These are phyloP conservation scores for Holothuria leucospilota DNA, from an alignment of 53 echinoderm and acorn worm species.

Conservation along the genomic window DNA sequence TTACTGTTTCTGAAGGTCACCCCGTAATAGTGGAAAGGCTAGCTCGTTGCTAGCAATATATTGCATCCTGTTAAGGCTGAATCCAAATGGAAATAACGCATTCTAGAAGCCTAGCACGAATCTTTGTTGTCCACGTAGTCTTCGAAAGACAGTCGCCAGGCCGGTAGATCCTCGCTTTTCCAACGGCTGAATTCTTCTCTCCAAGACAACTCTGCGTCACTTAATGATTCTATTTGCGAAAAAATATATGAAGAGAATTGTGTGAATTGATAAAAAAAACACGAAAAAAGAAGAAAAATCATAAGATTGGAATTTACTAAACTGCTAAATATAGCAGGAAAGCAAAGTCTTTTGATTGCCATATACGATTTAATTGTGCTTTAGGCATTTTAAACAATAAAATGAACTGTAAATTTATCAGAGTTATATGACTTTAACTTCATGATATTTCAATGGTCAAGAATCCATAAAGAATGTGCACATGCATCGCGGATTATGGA, in stretches of 20 bases:
- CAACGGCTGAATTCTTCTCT: slow-evolving; percentile 54
- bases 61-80: no score
- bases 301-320: neutral
- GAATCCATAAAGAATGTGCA: no score
- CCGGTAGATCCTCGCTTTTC: slow-evolving; percentile 50
- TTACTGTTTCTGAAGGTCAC: no score
- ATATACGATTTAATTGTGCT: no score
- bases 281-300: neutral
- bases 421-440: no score
- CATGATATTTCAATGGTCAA: no score
- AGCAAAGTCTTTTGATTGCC: neutral
- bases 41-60: no score
- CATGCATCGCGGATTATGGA: no score
- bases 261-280: neutral
- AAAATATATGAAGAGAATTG: neutral
- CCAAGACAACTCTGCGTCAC: slow-evolving; percentile 53
- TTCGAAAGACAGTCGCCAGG: slow-evolving; percentile 47
- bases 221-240: slow-evolving; percentile 40
- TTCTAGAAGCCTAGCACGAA: neutral
- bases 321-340: neutral
- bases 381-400: no score
- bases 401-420: no score
- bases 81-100: no score
- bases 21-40: no score
- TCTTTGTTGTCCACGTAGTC: slow-evolving; percentile 48